These are phyloP conservation scores for Panzeria rudis DNA, from an alignment of 2,888 invertebrate genomes.

Conservation along the genomic window DNA sequence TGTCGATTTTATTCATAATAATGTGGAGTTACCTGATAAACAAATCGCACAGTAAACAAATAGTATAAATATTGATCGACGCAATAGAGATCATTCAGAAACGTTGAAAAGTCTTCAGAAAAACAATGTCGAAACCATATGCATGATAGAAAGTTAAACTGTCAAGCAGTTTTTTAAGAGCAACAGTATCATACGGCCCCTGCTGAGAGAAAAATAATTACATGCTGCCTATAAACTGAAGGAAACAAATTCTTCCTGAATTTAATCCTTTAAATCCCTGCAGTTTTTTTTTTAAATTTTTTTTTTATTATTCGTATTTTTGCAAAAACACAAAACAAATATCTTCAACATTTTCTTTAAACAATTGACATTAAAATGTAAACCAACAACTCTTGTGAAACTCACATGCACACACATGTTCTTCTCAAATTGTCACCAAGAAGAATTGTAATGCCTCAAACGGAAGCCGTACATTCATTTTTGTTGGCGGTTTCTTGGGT, in stretches of 20 bases:
- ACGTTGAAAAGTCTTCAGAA: no score
- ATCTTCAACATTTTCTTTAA: constrained; percentile 4
- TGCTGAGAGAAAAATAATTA: no score
- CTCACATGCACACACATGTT: background rate
- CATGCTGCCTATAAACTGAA: no score
- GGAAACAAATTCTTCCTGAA: background rate
- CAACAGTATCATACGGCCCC: no score
- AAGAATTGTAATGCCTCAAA: constrained; percentile 29
- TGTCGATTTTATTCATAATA: no score
- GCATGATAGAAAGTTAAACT: no score
- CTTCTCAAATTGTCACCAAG: constrained; percentile 20
- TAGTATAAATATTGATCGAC: no score
- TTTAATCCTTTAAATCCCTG: constrained; percentile 4
- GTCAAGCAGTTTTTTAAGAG: no score
- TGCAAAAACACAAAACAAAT: background rate
- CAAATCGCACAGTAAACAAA: no score
- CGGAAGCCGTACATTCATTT: constrained; percentile 55
- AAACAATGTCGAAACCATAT: no score
- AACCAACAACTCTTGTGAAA: constrained; percentile 1
- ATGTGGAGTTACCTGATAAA: no score
- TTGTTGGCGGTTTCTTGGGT: constrained; percentile 16
- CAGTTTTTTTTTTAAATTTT: background rate
- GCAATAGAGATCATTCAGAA: no score
- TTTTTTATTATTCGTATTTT: background rate
- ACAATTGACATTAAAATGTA: constrained; percentile 35